These are phyloP conservation scores for Pterostichus niger DNA, from an alignment of 2,888 invertebrate species.

Conservation along the genomic window DNA sequence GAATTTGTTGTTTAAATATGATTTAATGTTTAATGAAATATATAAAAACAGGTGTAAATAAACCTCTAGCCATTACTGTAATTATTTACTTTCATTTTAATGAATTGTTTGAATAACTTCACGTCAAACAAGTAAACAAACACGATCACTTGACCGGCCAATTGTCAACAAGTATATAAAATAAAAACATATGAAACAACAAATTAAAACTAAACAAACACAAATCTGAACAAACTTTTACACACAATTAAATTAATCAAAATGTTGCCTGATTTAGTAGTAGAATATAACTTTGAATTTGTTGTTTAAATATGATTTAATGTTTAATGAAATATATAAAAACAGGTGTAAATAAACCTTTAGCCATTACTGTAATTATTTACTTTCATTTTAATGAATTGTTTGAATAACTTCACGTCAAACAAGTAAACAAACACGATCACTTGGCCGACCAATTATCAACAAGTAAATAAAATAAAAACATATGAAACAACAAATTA, in stretches of 20 bases:
- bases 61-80: constrained; percentile 13
- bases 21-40: background rate
- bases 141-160: background rate
- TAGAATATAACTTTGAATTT: background rate
- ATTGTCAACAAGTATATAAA: constrained; percentile 3
- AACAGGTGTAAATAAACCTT: constrained; percentile 21
- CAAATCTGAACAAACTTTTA: no score
- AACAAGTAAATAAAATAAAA: constrained; percentile 3
- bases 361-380: constrained; percentile 14
- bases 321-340: background rate
- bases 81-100: constrained; percentile 3
- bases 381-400: constrained; percentile 9
- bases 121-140: constrained; percentile 16
- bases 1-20: constrained; percentile 10
- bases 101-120: constrained; percentile 17
- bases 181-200: background rate
- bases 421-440: constrained; percentile 8
- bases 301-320: constrained; percentile 14
- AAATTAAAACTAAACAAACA: constrained; percentile 1
- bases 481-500: background rate
- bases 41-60: constrained; percentile 12
- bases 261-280: no score
- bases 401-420: constrained; percentile 15
- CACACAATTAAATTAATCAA: background rate
- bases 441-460: background rate